Evolutionary conservation across 2,888 invertebrate genomes (phyloP), one percentile per base, ranked within the genome.

Genomic region (Andricus quercusramuli): DNA sequence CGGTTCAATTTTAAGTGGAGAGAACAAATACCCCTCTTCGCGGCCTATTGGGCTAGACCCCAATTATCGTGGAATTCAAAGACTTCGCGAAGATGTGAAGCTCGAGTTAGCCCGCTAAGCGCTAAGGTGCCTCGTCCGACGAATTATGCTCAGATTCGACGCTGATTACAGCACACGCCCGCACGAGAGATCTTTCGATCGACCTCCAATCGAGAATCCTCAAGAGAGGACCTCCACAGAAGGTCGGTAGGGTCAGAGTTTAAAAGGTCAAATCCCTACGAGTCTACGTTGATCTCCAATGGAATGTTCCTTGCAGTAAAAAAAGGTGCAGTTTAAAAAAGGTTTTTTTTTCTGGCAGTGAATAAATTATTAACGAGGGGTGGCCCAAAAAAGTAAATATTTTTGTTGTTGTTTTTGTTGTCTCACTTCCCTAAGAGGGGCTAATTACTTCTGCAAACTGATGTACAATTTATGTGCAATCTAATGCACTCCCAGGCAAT

Each of bases 1-100:
- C 83, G 85, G 85, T 82, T 85, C 82, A 85, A 87, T 87, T 86
- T 89, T 88, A 87, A 89, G 86, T 85, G 86, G 85, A 87, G 84
- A 86, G 84, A 88, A 86, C 89, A 89, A 88, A 89, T 88, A 87
- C 83, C 82, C 83, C 83, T 80, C 79, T 84, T 83, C 62, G 76
- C 47, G 67, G 79, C 70, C 77, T 83, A 51, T 25, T 68, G 22
- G 59, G 78, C 83, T 84, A 85, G 85, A 85, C 88, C 86, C 86
- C 89, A 89, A 89, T 90, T 89, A 89, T 85, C 84, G 82, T 87
- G 86, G 89, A 89, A 89, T 90, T 82, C 85, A n/a, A 59, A 65
- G 78, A 47, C 62, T 62, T 56, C 56, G 62, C 62, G 25, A 62
- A 62, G 62, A 25, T 25, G 25, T 25, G 62, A 22, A 62, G 62